Conservation (phyloP, 2,888 invertebrate species). For the Lasioglossum zephyrum region DNA sequence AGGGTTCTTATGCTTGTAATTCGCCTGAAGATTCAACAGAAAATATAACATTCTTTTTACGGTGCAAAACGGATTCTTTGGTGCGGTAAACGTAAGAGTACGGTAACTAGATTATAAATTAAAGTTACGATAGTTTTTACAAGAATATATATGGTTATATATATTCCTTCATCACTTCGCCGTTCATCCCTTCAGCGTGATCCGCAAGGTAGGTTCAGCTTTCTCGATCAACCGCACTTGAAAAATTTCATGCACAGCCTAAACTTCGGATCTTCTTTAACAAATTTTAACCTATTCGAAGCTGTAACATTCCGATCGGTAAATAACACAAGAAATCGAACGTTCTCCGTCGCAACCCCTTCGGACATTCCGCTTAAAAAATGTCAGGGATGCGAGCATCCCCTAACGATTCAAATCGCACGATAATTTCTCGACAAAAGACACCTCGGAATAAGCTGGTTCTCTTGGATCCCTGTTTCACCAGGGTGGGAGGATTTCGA, state of each 20-base stretch:
- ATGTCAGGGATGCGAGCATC: background rate
- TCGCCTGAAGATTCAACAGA: background rate
- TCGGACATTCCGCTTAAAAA: background rate
- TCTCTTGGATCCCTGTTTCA: background rate
- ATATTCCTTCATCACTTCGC: constrained; percentile 27
- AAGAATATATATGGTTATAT: constrained; percentile 2
- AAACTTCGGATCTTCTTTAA: background rate
- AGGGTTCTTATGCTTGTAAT: constrained; percentile 4
- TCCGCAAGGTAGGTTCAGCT: constrained; percentile 48
- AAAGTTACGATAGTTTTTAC: background rate
- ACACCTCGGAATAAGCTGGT: background rate
- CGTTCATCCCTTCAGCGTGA: constrained; percentile 41
- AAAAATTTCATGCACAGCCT: constrained; percentile 1
- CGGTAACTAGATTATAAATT: background rate
- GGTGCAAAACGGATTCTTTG: background rate
- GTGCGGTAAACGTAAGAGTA: background rate
- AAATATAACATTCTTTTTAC: background rate
- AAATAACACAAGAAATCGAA: background rate
- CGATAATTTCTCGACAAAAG: background rate
- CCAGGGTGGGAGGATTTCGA: constrained; percentile 45
- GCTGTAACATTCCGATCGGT: background rate
- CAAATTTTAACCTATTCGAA: background rate
- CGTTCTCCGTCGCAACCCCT: background rate
- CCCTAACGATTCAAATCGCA: background rate
- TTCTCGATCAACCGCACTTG: constrained; percentile 19